Conservation (phyloP, 2,113 vertebrate genomes). For the Podocnemis expansa region DNA sequence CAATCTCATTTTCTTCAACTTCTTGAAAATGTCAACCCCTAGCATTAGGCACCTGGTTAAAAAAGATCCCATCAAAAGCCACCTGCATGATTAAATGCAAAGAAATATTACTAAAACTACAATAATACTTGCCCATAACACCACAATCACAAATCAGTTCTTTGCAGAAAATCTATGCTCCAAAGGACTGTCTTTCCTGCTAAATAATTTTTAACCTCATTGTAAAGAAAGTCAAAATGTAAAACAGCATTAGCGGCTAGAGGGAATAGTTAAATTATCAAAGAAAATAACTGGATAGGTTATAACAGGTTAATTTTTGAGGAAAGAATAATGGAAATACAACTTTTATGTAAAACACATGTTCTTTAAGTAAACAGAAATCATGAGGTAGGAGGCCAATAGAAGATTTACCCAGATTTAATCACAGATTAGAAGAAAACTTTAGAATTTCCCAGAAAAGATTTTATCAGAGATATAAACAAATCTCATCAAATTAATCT, state of each 20-base stretch:
- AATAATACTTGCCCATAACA: not conserved
- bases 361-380: slow-evolving; percentile 54
- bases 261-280: not conserved
- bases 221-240: not conserved
- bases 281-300: not conserved
- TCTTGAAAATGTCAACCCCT: not conserved
- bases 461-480: slow-evolving; percentile 81
- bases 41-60: not conserved
- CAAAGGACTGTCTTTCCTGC: not conserved
- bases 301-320: not conserved
- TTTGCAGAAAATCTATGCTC: not conserved
- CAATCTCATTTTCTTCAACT: not conserved
- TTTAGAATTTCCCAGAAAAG: slow-evolving; percentile 79
- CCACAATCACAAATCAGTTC: not conserved
- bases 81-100: not conserved
- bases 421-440: slow-evolving; percentile 63
- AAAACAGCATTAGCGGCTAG: not conserved
- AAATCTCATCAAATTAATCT: slow-evolving; percentile 88
- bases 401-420: slow-evolving; percentile 53
- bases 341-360: slow-evolving; percentile 26
- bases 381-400: not conserved
- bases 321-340: not conserved
- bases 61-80: not conserved
- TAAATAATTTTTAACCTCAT: too few species aligned
- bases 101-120: not conserved